Percentiles rank a stretch among this genome's conserved stretches.
Conservation (phyloP, 2,888 invertebrate species). For the Lordiphosa fenestrarum region DNA sequence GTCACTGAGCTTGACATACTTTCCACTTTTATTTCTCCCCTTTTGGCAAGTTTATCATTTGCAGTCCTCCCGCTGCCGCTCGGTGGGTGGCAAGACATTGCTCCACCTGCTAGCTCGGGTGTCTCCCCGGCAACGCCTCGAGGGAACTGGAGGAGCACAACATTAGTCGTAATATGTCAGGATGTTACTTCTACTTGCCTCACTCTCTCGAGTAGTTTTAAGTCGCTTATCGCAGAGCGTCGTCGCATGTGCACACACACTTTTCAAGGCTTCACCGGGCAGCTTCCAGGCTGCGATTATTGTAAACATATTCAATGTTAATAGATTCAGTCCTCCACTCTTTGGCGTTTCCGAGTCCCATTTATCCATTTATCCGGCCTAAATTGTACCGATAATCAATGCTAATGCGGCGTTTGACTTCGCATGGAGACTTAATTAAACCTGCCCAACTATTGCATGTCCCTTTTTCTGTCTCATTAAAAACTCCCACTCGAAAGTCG, state of each 20-base stretch:
- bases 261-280: slow-evolving; percentile 19
- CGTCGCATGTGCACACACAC: slow-evolving; percentile 20
- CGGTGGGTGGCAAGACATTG: slow-evolving; percentile 8
- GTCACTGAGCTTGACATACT: slow-evolving; percentile 74
- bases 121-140: slow-evolving; percentile 41
- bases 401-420: slow-evolving; percentile 37
- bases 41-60: slow-evolving; percentile 67
- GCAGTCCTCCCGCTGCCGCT: slow-evolving; percentile 38
- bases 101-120: slow-evolving; percentile 71
- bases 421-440: slow-evolving; percentile 34
- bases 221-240: slow-evolving; percentile 46
- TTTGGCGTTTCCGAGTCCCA: slow-evolving; percentile 41
- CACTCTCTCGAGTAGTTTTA: slow-evolving; percentile 25
- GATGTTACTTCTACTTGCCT: slow-evolving; percentile 53
- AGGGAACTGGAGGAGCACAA: slow-evolving; percentile 25
- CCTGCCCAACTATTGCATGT: slow-evolving; percentile 12
- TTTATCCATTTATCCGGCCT: slow-evolving; percentile 24
- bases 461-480: slow-evolving; percentile 50
- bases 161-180: slow-evolving; percentile 71
- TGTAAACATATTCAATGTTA: slow-evolving; percentile 53
- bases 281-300: slow-evolving; percentile 18
- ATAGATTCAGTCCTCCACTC: slow-evolving; percentile 57
- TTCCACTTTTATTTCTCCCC: slow-evolving; percentile 49
- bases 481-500: slow-evolving; percentile 65
- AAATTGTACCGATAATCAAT: slow-evolving; percentile 71